Evolutionary conservation across 2,888 invertebrate genomes (phyloP).

Genomic region (Syrista parreyssii): DNA sequence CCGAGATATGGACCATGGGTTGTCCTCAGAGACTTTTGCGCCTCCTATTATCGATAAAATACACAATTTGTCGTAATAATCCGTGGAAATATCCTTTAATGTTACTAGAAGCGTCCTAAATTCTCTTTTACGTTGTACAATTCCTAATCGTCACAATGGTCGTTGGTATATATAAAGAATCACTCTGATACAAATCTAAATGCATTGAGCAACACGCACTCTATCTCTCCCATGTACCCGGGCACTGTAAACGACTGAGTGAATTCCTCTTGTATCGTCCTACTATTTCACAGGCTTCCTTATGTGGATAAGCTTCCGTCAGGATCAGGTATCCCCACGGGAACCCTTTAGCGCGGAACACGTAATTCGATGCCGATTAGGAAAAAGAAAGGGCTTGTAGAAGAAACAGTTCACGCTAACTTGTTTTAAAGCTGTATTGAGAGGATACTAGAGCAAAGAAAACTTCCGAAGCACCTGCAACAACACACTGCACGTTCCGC

Average conservation of each 20-base stretch:
- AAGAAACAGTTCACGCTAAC: background rate
- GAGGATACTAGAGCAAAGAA: background rate
- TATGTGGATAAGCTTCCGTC: background rate
- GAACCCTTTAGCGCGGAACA: background rate
- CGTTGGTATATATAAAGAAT: background rate
- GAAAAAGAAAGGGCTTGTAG: background rate
- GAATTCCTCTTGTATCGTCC: background rate
- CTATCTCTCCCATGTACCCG: background rate
- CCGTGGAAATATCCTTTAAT: background rate
- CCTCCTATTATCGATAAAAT: background rate
- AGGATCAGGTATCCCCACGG: background rate
- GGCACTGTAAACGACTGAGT: background rate
- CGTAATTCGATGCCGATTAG: slow-evolving; percentile 2
- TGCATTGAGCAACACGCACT: background rate
- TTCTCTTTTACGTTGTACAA: background rate
- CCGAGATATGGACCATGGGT: background rate
- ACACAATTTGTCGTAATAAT: background rate
- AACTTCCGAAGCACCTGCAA: background rate
- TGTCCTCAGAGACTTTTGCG: background rate
- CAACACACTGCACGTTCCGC: background rate
- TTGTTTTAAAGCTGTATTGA: background rate
- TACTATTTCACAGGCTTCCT: background rate
- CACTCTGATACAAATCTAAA: background rate
- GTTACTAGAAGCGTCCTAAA: background rate
- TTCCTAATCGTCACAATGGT: background rate